Evolutionary conservation across 2,888 invertebrate species (phyloP), one percentile per base, ranked within the genome.

Genomic region (Hedychridium roseum): DNA sequence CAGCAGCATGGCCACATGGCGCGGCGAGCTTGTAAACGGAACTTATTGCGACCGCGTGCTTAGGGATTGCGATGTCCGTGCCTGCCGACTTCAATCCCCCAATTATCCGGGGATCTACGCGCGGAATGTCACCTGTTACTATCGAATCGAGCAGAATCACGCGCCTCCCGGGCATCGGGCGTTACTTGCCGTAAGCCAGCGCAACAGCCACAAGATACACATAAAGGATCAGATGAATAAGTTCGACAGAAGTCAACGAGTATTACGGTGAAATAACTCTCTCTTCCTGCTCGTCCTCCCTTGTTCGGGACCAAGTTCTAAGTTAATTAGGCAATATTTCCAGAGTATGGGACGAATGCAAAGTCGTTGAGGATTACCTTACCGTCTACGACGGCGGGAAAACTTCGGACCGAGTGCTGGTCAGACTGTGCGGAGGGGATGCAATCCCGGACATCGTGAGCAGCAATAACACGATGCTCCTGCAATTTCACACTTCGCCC

Each of bases 91-190:
- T 52, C 90, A 91, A 80, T 92, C 92, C 16, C 94, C 94, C 7
- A 94, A 94, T 83, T 94, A 91, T 79, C 93, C 93, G 7, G 94
- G 94, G 41, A 88, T 92, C 60, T 94, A 94, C 80, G 93, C 93
- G 3, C 82, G 92, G 50, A 93, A 93, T 79, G 88, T 92, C 54
- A 91, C 91, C 63, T 91, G 91, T 79, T 87, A 88, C 75, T 91
- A 89, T 82, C 84, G 87, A 64, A 84, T 89, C 51, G 86, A 85
- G 76, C 85, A 85, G 67, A 83, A 82, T 48, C 75, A 78, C 35
- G 80, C 83, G 57, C 89, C 89, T 9, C 81, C 84, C 11, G 90
- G 89, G 58, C 88, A 89, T 74, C 88, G 90, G 67, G 89, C 90
- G 47, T 81, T 91, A 66, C 81, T 91, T 62, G 87, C 87, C 44